A percentile compares a stretch with the other conserved stretches of the same genome.
These are phyloP conservation scores for Dolichoris vasculosae DNA, from an alignment of 1,140 invertebrate genomes.

Conservation along the genomic window DNA sequence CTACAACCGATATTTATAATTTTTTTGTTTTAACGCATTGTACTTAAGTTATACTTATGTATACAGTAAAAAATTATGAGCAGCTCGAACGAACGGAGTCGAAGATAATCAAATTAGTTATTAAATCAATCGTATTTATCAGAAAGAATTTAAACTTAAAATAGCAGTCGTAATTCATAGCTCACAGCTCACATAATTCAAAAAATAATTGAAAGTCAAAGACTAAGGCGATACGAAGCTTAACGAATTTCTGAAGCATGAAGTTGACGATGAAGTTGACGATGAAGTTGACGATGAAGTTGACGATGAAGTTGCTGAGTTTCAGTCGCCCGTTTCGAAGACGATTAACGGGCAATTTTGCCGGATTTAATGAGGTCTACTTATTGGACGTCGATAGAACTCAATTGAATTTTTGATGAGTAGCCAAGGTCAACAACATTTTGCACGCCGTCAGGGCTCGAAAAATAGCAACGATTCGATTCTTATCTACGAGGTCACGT, in stretches of 20 bases:
- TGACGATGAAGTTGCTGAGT: background rate
- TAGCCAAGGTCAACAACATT: constrained; percentile 40
- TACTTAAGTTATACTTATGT: background rate
- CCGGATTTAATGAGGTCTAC: constrained; percentile 33
- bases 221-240: background rate
- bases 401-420: constrained; percentile 33
- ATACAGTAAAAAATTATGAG: background rate
- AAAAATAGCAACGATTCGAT: background rate
- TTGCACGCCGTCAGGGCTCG: background rate
- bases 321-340: background rate
- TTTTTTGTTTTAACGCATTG: too few species aligned
- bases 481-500: background rate
- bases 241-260: background rate
- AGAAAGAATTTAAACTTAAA: background rate
- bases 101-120: background rate
- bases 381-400: constrained; percentile 43
- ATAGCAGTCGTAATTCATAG: background rate
- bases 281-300: background rate
- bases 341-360: background rate
- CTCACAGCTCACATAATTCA: background rate
- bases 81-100: background rate
- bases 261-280: background rate
- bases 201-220: background rate
- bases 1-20: too few species aligned
- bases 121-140: background rate